Evolutionary conservation across 2,888 invertebrate species (phyloP).

Genomic region (Melieria crassipennis): DNA sequence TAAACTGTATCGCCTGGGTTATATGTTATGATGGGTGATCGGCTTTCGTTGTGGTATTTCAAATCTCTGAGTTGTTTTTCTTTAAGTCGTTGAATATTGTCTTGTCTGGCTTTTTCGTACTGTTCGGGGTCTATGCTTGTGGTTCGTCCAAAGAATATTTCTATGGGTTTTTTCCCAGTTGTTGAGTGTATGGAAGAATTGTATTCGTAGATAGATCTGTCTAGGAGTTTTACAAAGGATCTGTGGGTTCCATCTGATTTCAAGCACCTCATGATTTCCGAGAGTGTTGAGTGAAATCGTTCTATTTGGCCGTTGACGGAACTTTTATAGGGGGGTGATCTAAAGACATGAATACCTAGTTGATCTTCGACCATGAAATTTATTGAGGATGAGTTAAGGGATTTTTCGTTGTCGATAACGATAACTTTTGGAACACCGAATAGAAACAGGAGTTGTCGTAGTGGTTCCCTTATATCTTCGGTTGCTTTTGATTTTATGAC

Average conservation of each 20-base stretch:
- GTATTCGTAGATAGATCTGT: conserved; percentile 37
- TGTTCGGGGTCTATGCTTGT: conserved; percentile 29
- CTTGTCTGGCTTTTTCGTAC: conserved; percentile 20
- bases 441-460: conserved; percentile 11
- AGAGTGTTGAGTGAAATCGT: conserved; percentile 42
- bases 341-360: background rate
- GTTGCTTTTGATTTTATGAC: background rate
- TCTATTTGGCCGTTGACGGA: conserved; percentile 40
- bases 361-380: conserved; percentile 4
- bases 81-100: conserved; percentile 29
- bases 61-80: conserved; percentile 31
- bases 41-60: conserved; percentile 33
- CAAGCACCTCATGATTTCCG: conserved; percentile 42
- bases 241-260: conserved; percentile 33
- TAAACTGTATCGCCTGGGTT: conserved; percentile 35
- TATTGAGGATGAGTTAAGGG: background rate
- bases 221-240: conserved; percentile 37
- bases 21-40: conserved; percentile 34
- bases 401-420: conserved; percentile 10
- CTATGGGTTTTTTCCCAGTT: conserved; percentile 37
- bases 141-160: conserved; percentile 36
- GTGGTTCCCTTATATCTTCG: conserved; percentile 8
- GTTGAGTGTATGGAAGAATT: conserved; percentile 40
- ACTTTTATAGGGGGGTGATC: conserved; percentile 29
- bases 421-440: conserved; percentile 5